phyloP scores from a whole-genome alignment of 2,113 vertebrate genomes.

The Crypturellus undulatus region DNA sequence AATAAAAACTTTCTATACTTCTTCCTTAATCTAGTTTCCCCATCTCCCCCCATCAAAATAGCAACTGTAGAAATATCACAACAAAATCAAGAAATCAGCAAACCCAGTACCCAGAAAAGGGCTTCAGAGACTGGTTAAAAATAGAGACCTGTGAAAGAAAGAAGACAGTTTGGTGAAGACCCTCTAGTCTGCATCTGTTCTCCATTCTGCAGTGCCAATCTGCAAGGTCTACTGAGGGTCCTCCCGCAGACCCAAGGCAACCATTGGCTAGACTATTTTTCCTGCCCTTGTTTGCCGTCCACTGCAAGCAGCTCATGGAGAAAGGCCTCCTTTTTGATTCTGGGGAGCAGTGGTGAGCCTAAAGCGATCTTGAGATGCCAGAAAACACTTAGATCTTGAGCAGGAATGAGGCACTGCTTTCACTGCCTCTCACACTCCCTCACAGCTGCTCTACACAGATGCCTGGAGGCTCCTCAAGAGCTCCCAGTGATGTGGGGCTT shows the following conservation, averaged over 20 bases:
- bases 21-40: neutral
- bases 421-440: neutral
- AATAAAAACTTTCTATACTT: neutral
- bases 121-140: neutral
- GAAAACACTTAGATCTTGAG: neutral
- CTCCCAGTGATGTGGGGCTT: neutral
- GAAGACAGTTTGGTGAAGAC: neutral
- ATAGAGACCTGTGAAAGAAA: neutral
- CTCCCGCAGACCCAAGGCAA: neutral
- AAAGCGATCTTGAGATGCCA: neutral
- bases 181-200: neutral
- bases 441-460: neutral
- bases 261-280: neutral
- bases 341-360: neutral
- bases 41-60: neutral
- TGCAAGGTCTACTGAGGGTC: neutral
- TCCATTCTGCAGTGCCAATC: neutral
- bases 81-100: neutral
- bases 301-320: fast-evolving
- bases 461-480: neutral
- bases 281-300: neutral
- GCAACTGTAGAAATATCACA: neutral
- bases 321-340: neutral
- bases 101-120: neutral
- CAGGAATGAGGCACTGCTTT: neutral